Evolutionary conservation across 2,113 vertebrate species (phyloP).

Genomic region (Salvelinus namaycush): DNA sequence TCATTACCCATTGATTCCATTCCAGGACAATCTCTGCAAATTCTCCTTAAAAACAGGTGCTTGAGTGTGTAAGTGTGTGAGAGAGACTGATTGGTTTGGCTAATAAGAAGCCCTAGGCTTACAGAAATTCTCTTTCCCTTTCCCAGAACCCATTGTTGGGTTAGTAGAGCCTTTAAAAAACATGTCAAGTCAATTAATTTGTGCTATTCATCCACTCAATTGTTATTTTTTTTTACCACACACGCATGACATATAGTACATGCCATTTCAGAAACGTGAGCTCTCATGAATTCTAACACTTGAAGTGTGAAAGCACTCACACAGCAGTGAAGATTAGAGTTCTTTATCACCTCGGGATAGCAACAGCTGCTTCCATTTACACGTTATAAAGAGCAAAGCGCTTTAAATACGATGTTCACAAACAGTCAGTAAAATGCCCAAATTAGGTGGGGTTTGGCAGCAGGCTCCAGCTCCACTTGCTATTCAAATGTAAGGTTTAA

Average conservation of each 20-base stretch:
- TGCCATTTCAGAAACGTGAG: conserved; percentile 1
- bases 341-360: conserved; percentile 40
- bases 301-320: conserved; percentile 33
- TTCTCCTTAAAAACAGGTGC: background rate
- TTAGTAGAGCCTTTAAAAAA: too few relatives aligned
- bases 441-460: conserved; percentile 1
- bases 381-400: conserved; percentile 45
- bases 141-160: background rate
- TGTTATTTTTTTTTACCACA: background rate
- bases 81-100: background rate
- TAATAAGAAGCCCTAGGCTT: background rate
- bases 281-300: background rate
- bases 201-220: too few relatives aligned
- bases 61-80: background rate
- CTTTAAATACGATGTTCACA: conserved; percentile 49
- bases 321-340: conserved; percentile 41
- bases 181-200: too few relatives aligned
- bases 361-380: conserved; percentile 56
- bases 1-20: background rate
- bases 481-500: background rate
- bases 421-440: conserved; percentile 36
- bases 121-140: background rate
- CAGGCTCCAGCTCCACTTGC: background rate
- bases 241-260: background rate
- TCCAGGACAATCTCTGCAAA: too few relatives aligned